Evolutionary conservation across 2,797 vertebrate genomes (phyloP).

Genomic region (Anabas testudineus): DNA sequence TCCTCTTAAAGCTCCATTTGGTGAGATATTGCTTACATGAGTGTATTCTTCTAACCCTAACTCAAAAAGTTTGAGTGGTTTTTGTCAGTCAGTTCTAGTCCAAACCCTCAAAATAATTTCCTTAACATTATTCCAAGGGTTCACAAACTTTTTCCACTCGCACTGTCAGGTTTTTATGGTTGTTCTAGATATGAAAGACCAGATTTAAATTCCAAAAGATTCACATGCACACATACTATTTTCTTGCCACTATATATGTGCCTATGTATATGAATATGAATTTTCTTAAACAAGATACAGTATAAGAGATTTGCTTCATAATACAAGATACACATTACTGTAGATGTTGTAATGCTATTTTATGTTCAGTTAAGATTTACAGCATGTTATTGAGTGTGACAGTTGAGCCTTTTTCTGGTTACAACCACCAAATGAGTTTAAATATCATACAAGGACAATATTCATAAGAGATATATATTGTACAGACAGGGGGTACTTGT

Average conservation of each 20-base stretch:
- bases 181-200: too few species aligned
- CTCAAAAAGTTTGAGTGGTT: too few species aligned
- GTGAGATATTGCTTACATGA: too few species aligned
- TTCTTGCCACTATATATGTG: constrained; percentile 2
- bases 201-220: too few species aligned
- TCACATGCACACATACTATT: too few species aligned
- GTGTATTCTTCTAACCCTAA: too few species aligned
- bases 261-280: neutral
- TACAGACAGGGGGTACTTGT: neutral
- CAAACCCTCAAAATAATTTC: too few species aligned
- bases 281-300: constrained; percentile 6
- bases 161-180: too few species aligned
- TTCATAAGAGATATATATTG: neutral
- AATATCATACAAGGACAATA: constrained; percentile 23
- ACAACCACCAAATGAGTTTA: constrained; percentile 9
- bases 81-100: too few species aligned
- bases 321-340: neutral
- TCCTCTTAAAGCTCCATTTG: too few species aligned
- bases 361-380: neutral
- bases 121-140: too few species aligned
- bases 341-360: neutral
- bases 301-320: constrained; percentile 8
- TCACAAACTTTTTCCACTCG: too few species aligned
- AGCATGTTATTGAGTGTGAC: neutral
- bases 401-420: neutral